Evolutionary conservation across 2,888 invertebrate genomes (phyloP).

Genomic region (Plagodis pulveraria): DNA sequence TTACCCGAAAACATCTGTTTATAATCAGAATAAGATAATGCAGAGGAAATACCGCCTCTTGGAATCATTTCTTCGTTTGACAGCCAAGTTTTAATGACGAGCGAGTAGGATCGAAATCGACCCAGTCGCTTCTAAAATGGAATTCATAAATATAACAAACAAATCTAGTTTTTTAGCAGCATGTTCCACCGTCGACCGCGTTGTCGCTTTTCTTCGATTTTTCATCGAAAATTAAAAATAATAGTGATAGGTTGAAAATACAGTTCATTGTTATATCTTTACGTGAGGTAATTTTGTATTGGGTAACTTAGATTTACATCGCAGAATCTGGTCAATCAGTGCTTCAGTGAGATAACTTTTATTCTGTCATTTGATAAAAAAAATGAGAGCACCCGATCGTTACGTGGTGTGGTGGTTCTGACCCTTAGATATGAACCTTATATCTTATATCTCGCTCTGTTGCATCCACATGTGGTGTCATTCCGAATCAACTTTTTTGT

Average conservation of each 20-base stretch:
- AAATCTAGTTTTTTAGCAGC: too few species aligned
- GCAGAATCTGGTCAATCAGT: too few species aligned
- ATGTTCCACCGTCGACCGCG: too few species aligned
- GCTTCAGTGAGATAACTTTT: neutral
- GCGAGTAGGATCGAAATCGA: slow-evolving; percentile 11
- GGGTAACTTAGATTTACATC: too few species aligned
- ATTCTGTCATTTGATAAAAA: neutral
- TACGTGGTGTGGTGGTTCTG: slow-evolving; percentile 17
- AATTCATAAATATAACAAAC: too few species aligned
- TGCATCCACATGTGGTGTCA: slow-evolving; percentile 60
- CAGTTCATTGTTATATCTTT: too few species aligned
- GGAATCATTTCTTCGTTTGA: slow-evolving; percentile 67
- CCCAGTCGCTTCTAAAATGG: neutral
- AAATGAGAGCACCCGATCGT: neutral
- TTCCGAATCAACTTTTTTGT: slow-evolving; percentile 68
- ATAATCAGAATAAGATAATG: slow-evolving; percentile 70
- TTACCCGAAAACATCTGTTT: slow-evolving; percentile 73
- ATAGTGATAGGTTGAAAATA: too few species aligned
- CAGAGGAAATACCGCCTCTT: slow-evolving; percentile 58
- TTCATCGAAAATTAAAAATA: too few species aligned
- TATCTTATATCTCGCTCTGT: slow-evolving; percentile 38
- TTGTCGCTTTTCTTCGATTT: too few species aligned
- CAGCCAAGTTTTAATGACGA: slow-evolving; percentile 65
- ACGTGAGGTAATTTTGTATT: too few species aligned
- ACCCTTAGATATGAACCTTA: slow-evolving; percentile 15